Evolutionary conservation across 2,888 invertebrate genomes (phyloP).

Genomic region (Pherbina coryleti): DNA sequence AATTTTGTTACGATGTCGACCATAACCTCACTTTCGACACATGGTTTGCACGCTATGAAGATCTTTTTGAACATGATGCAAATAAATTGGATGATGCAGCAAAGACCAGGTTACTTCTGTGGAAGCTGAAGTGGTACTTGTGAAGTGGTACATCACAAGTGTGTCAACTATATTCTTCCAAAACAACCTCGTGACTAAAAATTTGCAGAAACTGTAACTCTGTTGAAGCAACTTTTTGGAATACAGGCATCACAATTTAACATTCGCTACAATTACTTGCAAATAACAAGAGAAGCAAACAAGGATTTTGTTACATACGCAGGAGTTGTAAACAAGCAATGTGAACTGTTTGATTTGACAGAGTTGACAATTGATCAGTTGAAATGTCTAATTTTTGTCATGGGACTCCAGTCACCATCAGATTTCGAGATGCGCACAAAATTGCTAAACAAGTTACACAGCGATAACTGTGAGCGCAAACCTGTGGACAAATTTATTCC

Average conservation of each 20-base stretch:
- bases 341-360: conserved; percentile 43
- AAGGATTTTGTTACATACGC: conserved; percentile 31
- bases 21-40: too few species aligned
- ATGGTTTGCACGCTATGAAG: conserved; percentile 35
- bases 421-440: conserved; percentile 47
- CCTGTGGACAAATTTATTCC: too few species aligned
- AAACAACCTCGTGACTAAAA: conserved; percentile 30
- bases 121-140: conserved; percentile 42
- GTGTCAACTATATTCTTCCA: conserved; percentile 31
- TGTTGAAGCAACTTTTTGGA: conserved; percentile 17
- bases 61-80: conserved; percentile 40
- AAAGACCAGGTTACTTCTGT: conserved; percentile 40
- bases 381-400: conserved; percentile 48
- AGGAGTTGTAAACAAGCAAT: conserved; percentile 40
- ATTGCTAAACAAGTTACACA: conserved; percentile 45
- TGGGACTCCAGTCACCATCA: conserved; percentile 46
- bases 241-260: conserved; percentile 30
- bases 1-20: conserved; percentile 11
- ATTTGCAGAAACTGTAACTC: background rate
- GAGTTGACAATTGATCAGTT: conserved; percentile 44
- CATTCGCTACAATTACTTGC: conserved; percentile 28
- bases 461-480: conserved; percentile 6
- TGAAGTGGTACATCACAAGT: conserved; percentile 36
- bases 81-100: conserved; percentile 42
- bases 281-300: conserved; percentile 20